These are phyloP conservation scores for Semaprochilodus insignis DNA, from an alignment of 2,797 vertebrate species.

Conservation along the genomic window DNA sequence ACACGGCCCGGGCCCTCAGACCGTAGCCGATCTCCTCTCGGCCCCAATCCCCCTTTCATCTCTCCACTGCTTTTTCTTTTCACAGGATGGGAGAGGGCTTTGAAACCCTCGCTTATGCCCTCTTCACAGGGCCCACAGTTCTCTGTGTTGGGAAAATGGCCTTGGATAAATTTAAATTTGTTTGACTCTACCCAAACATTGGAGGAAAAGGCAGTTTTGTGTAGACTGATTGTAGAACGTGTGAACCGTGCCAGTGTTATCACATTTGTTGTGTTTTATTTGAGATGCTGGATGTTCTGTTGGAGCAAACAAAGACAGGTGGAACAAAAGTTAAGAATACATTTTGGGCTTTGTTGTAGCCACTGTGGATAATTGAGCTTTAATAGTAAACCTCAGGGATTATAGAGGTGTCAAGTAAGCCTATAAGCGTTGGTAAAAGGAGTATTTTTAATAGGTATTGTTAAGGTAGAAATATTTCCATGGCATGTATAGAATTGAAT, in stretches of 20 bases:
- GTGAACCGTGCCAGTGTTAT: conserved; percentile 36
- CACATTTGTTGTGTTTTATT: conserved; percentile 30
- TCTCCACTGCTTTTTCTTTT: conserved; percentile 43
- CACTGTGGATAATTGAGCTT: conserved; percentile 43
- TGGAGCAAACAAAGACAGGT: conserved; percentile 43
- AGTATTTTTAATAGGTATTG: conserved; percentile 3
- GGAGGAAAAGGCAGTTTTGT: not conserved
- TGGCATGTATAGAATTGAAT: not conserved
- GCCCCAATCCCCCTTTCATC: conserved; percentile 56
- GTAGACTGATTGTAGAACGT: conserved; percentile 26
- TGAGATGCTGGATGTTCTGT: not conserved
- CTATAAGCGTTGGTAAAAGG: not conserved
- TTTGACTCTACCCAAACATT: conserved; percentile 33
- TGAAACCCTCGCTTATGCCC: conserved; percentile 35
- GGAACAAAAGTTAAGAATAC: conserved; percentile 39
- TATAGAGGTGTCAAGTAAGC: conserved; percentile 19
- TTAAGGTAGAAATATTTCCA: conserved; percentile 12
- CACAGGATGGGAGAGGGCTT: conserved; percentile 51
- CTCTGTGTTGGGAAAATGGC: conserved; percentile 34
- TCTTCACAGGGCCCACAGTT: conserved; percentile 34
- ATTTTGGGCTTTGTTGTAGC: conserved; percentile 21
- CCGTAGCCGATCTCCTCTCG: conserved; percentile 56
- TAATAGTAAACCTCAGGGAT: conserved; percentile 27
- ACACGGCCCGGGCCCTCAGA: conserved; percentile 54
- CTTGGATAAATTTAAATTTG: conserved; percentile 49